Percentiles rank a stretch among this genome's conserved stretches.
Conservation (phyloP, 1,140 invertebrate genomes). For the Ooceraea biroi region DNA sequence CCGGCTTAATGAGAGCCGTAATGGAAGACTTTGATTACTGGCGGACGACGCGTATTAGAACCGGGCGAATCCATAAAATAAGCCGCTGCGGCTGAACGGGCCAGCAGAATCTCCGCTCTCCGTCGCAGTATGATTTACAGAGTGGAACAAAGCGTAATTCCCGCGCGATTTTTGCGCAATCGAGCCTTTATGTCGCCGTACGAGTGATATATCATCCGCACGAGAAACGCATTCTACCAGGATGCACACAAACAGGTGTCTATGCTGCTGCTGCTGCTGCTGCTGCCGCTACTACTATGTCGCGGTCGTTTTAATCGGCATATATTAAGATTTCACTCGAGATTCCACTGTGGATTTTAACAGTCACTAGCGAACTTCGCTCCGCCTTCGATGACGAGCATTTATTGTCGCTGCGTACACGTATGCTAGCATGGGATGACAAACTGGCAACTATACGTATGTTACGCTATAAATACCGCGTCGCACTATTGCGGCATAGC, state of each 20-base stretch:
- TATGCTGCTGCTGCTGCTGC: not conserved
- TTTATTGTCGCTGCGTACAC: not conserved
- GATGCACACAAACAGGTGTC: not conserved
- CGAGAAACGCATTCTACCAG: not conserved
- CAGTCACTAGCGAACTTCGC: not conserved
- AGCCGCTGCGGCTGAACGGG: not conserved
- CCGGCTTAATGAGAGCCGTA: constrained; percentile 11
- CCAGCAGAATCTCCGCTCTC: not conserved
- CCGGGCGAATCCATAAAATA: constrained; percentile 27
- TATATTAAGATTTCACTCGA: not conserved
- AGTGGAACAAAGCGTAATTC: not conserved
- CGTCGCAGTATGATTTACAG: constrained; percentile 8
- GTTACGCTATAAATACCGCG: constrained; percentile 17
- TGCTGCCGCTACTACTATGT: not conserved
- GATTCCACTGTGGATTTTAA: not conserved
- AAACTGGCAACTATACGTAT: not conserved
- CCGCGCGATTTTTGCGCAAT: not conserved
- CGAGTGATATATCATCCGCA: not conserved
- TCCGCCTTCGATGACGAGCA: not conserved
- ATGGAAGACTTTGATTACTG: constrained; percentile 10
- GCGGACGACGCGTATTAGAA: constrained; percentile 13
- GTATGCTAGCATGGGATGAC: not conserved
- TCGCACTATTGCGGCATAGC: not conserved
- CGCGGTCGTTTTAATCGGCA: constrained; percentile 8
- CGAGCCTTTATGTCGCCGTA: not conserved